Evolutionary conservation across 2,797 vertebrate species (phyloP), one percentile per base, ranked within the genome.

Genomic region (Fundulus diaphanus): DNA sequence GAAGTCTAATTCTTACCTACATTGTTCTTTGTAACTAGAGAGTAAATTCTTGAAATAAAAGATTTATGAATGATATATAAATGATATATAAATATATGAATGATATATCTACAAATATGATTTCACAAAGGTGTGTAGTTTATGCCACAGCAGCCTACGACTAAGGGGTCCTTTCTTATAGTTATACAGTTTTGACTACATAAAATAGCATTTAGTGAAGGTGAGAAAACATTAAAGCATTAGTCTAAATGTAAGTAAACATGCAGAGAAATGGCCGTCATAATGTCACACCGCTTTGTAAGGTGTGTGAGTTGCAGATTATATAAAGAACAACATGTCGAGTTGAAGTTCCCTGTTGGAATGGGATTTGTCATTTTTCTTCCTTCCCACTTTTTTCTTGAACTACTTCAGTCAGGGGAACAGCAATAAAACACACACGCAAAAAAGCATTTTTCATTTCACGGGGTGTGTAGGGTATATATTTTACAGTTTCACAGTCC

Each of bases 241-340:
- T 51, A 65, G 71, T 77, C 46, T 78, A 76, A 29, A 80, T 68
- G 78, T 37, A 69, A 80, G 77, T 67, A 68, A 80, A 68, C 54
- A 66, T n/a, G 61, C 0, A 22, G 22, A 40, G 35, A 52, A 65
- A 82, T 77, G 83, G 76, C 81, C 85, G 57, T 81, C 78, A 87
- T 80, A 75, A 81, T 69, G 81, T 77, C 77, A 59, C 31, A 3
- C 52, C 49, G 68, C 74, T 7, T 1, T 65, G 73, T 73, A 67
- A 68, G 56, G 40, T 49, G 22, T 52, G 68, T 29, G 33, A 68
- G 40, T 75, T 13, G 35, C 35, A 77, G 35, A 59, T 24, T 73
- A 72, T 85, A 72, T 44, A 75, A 77, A 82, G 79, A 80, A 70
- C 31, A 79, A 49, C 65, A 72, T 71, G 59, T 73, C 69, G 24